Evolutionary conservation across 2,888 invertebrate genomes (phyloP).

Genomic region (Drosophila barbarae): DNA sequence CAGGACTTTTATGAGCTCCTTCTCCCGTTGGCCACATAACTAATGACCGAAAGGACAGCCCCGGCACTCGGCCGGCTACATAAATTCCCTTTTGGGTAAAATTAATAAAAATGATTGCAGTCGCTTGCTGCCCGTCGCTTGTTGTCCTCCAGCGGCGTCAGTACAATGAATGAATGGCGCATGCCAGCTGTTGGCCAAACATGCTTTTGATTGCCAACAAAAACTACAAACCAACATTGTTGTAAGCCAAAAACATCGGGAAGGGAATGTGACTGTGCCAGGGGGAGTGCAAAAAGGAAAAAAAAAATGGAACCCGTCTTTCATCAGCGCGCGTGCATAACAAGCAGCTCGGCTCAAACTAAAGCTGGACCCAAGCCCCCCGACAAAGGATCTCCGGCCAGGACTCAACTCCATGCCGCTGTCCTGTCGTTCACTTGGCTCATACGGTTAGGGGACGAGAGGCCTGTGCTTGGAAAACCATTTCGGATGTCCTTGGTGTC

Average conservation of each 20-base stretch:
- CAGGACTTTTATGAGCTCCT: constrained; percentile 53
- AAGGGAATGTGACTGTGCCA: neutral
- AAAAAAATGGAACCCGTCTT: constrained; percentile 43
- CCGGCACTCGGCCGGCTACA: constrained; percentile 43
- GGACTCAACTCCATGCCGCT: constrained; percentile 15
- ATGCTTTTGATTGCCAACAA: constrained; percentile 69
- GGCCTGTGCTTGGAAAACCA: constrained; percentile 48
- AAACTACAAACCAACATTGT: constrained; percentile 30
- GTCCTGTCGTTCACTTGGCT: constrained; percentile 35
- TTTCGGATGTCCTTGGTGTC: constrained; percentile 53
- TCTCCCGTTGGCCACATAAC: constrained; percentile 33
- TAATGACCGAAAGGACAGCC: constrained; percentile 37
- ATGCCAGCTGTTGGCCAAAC: constrained; percentile 72
- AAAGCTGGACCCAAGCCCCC: constrained; percentile 43
- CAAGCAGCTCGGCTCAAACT: constrained; percentile 53
- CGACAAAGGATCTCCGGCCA: constrained; percentile 33
- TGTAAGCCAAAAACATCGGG: constrained; percentile 36
- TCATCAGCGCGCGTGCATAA: constrained; percentile 68
- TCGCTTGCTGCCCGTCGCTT: constrained; percentile 44
- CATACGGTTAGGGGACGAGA: constrained; percentile 19
- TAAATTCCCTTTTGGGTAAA: constrained; percentile 69
- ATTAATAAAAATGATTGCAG: constrained; percentile 73
- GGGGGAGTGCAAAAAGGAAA: neutral
- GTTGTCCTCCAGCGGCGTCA: constrained; percentile 19
- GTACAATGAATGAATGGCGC: constrained; percentile 70